A percentile compares a stretch with the other conserved stretches of the same genome.
Conservation (phyloP, 2,888 invertebrate genomes). For the Ctena decussata region DNA sequence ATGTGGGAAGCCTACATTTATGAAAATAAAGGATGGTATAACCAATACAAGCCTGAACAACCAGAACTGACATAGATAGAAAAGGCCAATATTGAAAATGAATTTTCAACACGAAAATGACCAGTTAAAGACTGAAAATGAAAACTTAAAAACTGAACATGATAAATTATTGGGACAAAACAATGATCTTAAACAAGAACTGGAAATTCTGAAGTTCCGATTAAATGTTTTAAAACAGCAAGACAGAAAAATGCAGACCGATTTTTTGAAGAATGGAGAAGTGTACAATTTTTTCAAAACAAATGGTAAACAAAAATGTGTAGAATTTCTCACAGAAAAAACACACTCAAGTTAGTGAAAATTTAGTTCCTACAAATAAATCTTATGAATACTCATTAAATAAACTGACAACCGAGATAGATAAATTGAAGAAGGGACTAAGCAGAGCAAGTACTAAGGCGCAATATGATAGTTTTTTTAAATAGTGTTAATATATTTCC, state of each 20-base stretch:
- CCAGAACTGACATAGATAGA: not conserved
- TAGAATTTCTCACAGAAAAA: not conserved
- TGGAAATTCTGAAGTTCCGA: not conserved
- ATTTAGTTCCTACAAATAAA: not conserved
- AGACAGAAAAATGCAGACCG: not conserved
- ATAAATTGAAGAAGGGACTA: not conserved
- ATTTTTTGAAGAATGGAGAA: not conserved
- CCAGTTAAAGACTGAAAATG: not conserved
- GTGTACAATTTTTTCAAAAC: not conserved
- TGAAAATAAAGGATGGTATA: not conserved
- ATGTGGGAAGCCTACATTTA: not conserved
- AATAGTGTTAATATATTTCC: not conserved
- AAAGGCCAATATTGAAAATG: not conserved
- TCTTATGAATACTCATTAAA: not conserved
- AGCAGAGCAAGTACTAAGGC: not conserved
- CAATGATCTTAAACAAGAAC: not conserved
- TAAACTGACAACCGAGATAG: not conserved
- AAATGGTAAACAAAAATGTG: not conserved
- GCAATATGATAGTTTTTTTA: not conserved
- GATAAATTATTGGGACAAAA: not conserved
- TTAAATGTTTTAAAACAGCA: not conserved
- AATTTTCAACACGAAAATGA: not conserved
- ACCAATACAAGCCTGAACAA: not conserved
- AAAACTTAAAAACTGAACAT: not conserved
- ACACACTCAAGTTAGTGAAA: not conserved